Percentiles rank a stretch among this genome's conserved stretches.
Evolutionary conservation across 2,797 vertebrate genomes (phyloP).

Genomic region (Parauchenoglanis punctatus): DNA sequence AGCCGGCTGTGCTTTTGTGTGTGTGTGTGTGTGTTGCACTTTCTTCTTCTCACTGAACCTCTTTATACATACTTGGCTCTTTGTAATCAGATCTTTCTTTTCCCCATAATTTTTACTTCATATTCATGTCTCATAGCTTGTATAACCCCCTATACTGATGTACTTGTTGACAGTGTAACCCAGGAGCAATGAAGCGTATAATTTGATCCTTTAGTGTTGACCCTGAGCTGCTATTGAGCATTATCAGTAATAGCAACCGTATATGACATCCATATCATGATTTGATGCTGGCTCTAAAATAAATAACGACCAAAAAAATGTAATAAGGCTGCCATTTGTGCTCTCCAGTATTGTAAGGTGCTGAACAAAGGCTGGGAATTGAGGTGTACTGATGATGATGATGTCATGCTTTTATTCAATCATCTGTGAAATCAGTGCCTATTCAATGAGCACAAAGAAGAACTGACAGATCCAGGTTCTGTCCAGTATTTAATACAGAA

Average conservation of each 20-base stretch:
- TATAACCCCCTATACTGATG: not conserved
- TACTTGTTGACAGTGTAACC: not conserved
- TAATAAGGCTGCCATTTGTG: not conserved
- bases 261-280: not conserved
- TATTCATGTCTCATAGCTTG: not conserved
- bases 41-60: not conserved
- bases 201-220: constrained; percentile 7
- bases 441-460: not conserved
- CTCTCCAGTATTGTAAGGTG: not conserved
- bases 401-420: constrained; percentile 18
- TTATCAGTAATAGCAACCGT: not conserved
- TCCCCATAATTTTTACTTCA: not conserved
- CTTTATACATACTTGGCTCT: not conserved
- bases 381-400: not conserved
- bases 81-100: not conserved
- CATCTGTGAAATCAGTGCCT: not conserved
- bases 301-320: not conserved
- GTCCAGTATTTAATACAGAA: not conserved
- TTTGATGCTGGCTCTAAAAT: not conserved
- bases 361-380: not conserved
- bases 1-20: not conserved
- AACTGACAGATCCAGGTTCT: not conserved
- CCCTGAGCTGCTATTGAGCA: not conserved
- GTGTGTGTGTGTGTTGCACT: not conserved
- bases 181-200: not conserved